Evolutionary conservation across 2,113 vertebrate genomes (phyloP).

Genomic region (Heterotilapia buettikoferi): DNA sequence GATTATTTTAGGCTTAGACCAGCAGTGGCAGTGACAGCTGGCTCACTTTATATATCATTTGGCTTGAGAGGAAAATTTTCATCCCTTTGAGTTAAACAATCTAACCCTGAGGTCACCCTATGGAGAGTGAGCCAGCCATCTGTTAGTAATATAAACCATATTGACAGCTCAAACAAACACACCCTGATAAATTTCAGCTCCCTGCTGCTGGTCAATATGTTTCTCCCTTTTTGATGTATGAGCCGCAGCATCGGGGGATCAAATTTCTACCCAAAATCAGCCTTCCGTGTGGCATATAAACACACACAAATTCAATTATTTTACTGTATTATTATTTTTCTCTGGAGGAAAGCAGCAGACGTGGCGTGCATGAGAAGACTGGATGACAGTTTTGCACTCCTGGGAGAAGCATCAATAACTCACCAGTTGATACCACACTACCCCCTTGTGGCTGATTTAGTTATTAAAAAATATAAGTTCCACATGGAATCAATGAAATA

Average conservation of each 20-base stretch:
- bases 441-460: conserved; percentile 61
- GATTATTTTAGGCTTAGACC: background rate
- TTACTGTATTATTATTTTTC: conserved; percentile 4
- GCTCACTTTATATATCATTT: conserved; percentile 13
- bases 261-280: background rate
- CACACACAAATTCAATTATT: background rate
- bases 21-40: conserved; percentile 17
- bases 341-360: background rate
- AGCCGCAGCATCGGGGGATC: background rate
- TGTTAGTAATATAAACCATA: conserved; percentile 15
- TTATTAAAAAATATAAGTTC: conserved; percentile 12
- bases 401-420: background rate
- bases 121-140: background rate
- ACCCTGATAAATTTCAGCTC: background rate
- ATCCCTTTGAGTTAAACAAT: conserved; percentile 5
- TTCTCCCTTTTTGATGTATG: conserved; percentile 6
- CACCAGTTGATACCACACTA: conserved; percentile 44
- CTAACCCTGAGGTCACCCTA: background rate
- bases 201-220: background rate
- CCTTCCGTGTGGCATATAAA: background rate
- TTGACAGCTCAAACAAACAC: background rate
- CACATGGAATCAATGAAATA: background rate
- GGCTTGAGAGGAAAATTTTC: background rate
- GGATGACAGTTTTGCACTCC: background rate
- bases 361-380: background rate